A percentile compares a stretch with the other conserved stretches of the same genome.
Evolutionary conservation across 37 sponge, comb jelly and placozoan species (phyloP).

Genomic region (Dysidea cf. avara): DNA sequence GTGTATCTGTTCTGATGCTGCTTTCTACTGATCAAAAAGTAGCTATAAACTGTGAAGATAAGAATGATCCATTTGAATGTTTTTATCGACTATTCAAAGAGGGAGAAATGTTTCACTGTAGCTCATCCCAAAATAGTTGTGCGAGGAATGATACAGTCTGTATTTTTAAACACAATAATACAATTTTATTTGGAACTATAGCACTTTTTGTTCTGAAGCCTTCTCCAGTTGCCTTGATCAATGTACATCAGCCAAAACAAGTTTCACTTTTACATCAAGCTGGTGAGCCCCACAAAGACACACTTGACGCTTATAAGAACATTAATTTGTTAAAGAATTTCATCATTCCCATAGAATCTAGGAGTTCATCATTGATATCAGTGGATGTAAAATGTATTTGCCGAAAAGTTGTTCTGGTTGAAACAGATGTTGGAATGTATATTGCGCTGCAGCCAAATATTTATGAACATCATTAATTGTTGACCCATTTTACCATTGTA

Average conservation of each 20-base stretch:
- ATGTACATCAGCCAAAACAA: neutral
- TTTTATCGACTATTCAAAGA: constrained; percentile 13
- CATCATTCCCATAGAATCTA: neutral
- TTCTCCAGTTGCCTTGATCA: neutral
- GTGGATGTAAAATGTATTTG: no score
- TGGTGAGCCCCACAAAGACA: neutral
- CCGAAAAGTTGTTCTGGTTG: no score
- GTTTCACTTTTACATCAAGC: neutral
- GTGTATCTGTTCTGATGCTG: neutral
- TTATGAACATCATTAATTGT: no score
- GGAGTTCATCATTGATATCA: no score
- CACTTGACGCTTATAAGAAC: neutral
- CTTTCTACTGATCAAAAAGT: neutral
- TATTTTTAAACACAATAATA: neutral
- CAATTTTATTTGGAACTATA: neutral
- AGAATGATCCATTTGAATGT: neutral
- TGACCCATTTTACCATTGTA: no score
- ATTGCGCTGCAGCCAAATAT: no score
- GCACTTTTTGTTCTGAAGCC: neutral
- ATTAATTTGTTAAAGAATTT: neutral
- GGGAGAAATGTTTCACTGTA: neutral
- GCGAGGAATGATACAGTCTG: constrained; percentile 1
- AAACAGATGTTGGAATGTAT: no score
- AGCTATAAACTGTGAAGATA: neutral
- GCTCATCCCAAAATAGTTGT: neutral